Evolutionary conservation across 30 jellyfish, hydroid and myxozoan species (phyloP).

Genomic region (Hydractinia symbiolongicarpus): DNA sequence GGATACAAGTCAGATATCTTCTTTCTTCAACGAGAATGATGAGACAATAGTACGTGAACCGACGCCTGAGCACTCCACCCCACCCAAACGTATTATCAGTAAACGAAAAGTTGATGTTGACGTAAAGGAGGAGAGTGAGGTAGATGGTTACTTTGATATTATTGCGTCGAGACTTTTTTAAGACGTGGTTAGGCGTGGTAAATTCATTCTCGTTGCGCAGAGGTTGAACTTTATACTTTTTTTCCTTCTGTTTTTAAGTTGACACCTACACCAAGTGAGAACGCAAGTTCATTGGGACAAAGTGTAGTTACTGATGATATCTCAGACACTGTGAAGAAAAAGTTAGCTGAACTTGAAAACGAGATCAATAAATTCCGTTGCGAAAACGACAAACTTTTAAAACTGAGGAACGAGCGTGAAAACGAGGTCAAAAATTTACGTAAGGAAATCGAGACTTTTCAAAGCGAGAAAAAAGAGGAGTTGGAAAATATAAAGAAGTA

Average conservation of each 20-base stretch:
- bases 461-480: slow-evolving; percentile 53
- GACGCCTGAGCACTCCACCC: background rate
- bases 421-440: slow-evolving; percentile 43
- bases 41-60: slow-evolving; percentile 17
- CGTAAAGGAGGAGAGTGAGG: background rate
- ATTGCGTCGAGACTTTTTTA: too few relatives aligned
- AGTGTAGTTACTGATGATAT: background rate
- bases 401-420: slow-evolving; percentile 58
- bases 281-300: too few relatives aligned
- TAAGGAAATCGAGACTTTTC: slow-evolving; percentile 56
- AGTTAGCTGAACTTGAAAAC: slow-evolving; percentile 58
- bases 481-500: slow-evolving; percentile 56
- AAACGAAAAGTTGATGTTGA: slow-evolving; percentile 25
- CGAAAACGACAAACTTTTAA: slow-evolving; percentile 53
- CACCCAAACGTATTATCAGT: slow-evolving; percentile 27
- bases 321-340: slow-evolving; percentile 43
- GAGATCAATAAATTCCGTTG: slow-evolving; percentile 66
- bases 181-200: too few relatives aligned
- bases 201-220: too few relatives aligned
- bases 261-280: too few relatives aligned
- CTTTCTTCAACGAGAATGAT: background rate
- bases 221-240: too few relatives aligned
- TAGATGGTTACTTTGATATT: too few relatives aligned
- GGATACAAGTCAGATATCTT: slow-evolving; percentile 19
- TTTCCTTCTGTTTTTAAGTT: too few relatives aligned